Conservation (phyloP, 1,140 invertebrate genomes). For the Pantala flavescens region DNA sequence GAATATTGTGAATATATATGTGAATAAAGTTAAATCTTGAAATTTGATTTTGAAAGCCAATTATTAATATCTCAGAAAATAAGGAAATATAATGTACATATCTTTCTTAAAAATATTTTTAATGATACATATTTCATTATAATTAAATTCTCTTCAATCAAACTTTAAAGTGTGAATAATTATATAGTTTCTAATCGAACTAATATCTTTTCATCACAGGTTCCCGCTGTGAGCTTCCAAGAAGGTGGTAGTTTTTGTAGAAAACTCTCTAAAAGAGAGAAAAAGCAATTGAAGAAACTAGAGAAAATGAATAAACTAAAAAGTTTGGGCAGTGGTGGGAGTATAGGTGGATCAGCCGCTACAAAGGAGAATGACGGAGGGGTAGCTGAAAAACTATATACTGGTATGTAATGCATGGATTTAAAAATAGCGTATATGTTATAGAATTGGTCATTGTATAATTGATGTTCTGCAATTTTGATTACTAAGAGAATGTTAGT, state of each 20-base stretch:
- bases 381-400: constrained; percentile 87
- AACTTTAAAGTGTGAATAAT: no score
- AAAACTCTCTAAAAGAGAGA: constrained; percentile 96
- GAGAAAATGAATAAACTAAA: constrained; percentile 81
- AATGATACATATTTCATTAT: no score
- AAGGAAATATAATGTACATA: no score
- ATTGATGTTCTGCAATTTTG: no score
- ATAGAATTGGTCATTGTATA: background rate
- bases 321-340: constrained; percentile 35
- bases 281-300: constrained; percentile 96
- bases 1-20: no score
- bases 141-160: no score
- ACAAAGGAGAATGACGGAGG: constrained; percentile 39
- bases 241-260: constrained; percentile 61
- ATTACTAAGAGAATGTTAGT: no score
- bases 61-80: no score
- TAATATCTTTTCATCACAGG: constrained; percentile 26
- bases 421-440: background rate
- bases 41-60: no score
- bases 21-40: no score
- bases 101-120: no score
- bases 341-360: constrained; percentile 48
- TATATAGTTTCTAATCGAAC: no score
- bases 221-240: constrained; percentile 44
- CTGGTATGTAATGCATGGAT: constrained; percentile 42